phyloP scores from a whole-genome alignment of 2,113 vertebrate genomes.

The Engraulis encrasicolus region DNA sequence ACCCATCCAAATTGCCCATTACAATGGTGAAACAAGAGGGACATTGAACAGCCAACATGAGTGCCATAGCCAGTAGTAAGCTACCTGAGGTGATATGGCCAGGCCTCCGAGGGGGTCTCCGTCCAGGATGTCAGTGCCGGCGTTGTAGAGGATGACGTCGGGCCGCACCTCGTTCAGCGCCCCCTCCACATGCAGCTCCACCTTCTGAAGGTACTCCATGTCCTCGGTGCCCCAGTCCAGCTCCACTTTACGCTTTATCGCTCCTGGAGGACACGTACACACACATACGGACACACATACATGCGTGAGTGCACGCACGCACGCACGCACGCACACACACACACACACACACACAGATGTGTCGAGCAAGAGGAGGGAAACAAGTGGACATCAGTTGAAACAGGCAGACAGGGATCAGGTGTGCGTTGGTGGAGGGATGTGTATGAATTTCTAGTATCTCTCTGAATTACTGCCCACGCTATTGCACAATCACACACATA shows the following conservation, averaged over 20 bases:
- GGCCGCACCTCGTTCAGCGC: constrained; percentile 83
- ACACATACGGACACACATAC: too few relatives aligned
- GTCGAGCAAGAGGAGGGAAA: too few relatives aligned
- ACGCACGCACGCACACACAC: too few relatives aligned
- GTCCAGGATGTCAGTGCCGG: constrained; percentile 91
- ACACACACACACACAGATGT: too few relatives aligned
- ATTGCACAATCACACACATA: too few relatives aligned
- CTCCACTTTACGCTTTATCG: constrained; percentile 90
- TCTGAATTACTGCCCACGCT: too few relatives aligned
- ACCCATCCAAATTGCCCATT: not conserved
- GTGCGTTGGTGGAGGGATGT: too few relatives aligned
- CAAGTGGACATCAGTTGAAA: too few relatives aligned
- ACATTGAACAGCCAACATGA: not conserved
- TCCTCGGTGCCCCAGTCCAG: constrained; percentile 95
- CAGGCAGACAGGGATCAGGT: too few relatives aligned
- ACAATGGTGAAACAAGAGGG: not conserved
- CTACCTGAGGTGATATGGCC: constrained; percentile 92
- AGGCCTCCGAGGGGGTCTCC: constrained; percentile 92
- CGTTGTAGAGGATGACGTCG: constrained; percentile 91
- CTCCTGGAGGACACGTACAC: constrained; percentile 71
- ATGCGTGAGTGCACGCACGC: too few relatives aligned
- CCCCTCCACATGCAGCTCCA: constrained; percentile 80
- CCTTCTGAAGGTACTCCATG: constrained; percentile 86
- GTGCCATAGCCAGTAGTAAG: too few relatives aligned
- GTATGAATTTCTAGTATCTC: too few relatives aligned